A percentile compares a stretch with the other conserved stretches of the same genome.
Evolutionary conservation across 2,113 vertebrate genomes (phyloP).

Genomic region (Artemisiospiza belli): DNA sequence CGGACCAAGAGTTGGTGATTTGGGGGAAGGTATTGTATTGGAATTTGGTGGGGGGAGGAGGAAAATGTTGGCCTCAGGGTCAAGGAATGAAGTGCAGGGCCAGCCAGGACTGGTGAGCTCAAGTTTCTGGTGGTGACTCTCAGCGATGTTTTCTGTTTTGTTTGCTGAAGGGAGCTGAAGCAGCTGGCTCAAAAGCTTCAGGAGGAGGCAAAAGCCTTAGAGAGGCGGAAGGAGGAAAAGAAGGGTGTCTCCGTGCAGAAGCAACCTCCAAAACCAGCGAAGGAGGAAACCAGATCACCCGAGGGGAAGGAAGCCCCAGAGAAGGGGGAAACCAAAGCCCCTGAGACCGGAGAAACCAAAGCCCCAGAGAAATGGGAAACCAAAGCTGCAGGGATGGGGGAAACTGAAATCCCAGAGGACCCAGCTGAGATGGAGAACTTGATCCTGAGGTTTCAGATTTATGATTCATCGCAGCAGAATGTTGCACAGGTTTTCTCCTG

Average conservation of each 20-base stretch:
- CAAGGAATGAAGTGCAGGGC: neutral
- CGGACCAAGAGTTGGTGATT: too few species aligned
- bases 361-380: rapidly evolving
- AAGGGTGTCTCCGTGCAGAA: neutral
- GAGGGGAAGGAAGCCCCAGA: neutral
- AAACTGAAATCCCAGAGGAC: neutral
- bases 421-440: slow-evolving; percentile 54
- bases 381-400: too few species aligned
- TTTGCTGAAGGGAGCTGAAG: slow-evolving; percentile 72
- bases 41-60: too few species aligned
- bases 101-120: neutral
- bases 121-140: neutral
- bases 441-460: slow-evolving; percentile 74
- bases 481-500: slow-evolving; percentile 69
- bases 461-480: slow-evolving; percentile 72
- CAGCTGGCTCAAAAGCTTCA: slow-evolving; percentile 57
- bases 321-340: too few species aligned
- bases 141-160: neutral
- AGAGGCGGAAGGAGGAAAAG: slow-evolving; percentile 4
- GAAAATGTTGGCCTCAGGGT: neutral
- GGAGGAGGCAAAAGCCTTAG: slow-evolving; percentile 70
- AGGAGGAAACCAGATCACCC: neutral
- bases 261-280: neutral
- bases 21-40: too few species aligned
- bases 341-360: neutral